phyloP scores from a whole-genome alignment of 1,140 invertebrate species.

The Aphaenogaster ashmeadi region DNA sequence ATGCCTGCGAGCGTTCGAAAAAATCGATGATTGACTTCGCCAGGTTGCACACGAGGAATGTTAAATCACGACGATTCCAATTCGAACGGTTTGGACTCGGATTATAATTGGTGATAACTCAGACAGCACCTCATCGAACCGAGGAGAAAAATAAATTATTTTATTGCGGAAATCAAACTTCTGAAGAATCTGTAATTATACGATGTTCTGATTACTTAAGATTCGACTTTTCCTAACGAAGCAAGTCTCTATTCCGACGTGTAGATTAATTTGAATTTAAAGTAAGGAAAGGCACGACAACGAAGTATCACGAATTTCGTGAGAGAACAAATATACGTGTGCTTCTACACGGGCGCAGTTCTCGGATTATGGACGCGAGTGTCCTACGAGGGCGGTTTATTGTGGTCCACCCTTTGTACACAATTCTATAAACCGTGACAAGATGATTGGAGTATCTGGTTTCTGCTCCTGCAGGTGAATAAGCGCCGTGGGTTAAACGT shows the following conservation, averaged over 20 bases:
- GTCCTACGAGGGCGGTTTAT: conserved; percentile 84
- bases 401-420: conserved; percentile 84
- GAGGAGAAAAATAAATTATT: background rate
- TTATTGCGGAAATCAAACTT: background rate
- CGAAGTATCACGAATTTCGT: conserved; percentile 8
- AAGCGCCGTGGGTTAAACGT: conserved; percentile 79
- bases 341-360: background rate
- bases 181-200: background rate
- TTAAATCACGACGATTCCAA: background rate
- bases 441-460: conserved; percentile 85
- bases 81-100: background rate
- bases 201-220: background rate
- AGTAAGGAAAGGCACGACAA: background rate
- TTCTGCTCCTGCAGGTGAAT: conserved; percentile 83
- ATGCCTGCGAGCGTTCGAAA: background rate
- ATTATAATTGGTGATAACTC: background rate
- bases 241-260: background rate
- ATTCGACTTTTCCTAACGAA: background rate
- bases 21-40: conserved; percentile 19
- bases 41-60: background rate
- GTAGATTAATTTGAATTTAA: background rate
- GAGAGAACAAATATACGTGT: conserved; percentile 48
- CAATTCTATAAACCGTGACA: conserved; percentile 84
- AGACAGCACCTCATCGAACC: background rate
- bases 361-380: conserved; percentile 65